Percentiles rank a stretch among this genome's conserved stretches.
phyloP scores from a whole-genome alignment of 30 jellyfish, hydroid and myxozoan genomes.

The Turritopsis rubra region DNA sequence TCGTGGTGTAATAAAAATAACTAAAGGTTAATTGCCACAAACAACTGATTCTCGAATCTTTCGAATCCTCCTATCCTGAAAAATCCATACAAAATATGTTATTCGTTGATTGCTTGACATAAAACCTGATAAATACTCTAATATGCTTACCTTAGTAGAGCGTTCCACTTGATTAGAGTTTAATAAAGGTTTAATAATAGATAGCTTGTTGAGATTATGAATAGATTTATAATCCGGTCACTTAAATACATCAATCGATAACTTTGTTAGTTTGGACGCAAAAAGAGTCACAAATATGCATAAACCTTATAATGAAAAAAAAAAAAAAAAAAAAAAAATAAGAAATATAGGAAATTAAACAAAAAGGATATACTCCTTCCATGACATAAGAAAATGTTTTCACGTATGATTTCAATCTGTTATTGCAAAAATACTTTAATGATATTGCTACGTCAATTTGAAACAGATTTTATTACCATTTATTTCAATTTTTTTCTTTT shows the following conservation, averaged over 20 bases:
- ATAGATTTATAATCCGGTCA: background rate
- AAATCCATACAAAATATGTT: background rate
- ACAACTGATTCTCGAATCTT: background rate
- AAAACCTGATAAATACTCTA: constrained; percentile 12
- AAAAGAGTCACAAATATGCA: background rate
- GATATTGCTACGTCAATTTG: background rate
- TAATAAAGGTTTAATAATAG: background rate
- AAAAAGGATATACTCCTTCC: background rate
- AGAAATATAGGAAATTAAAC: background rate
- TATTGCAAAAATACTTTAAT: background rate
- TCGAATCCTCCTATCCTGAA: constrained; percentile 1
- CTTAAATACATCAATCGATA: background rate
- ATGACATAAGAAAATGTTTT: background rate
- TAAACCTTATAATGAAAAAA: background rate
- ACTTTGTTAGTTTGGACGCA: background rate
- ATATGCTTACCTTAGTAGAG: constrained; percentile 9
- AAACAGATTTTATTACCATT: background rate
- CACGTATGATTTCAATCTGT: background rate
- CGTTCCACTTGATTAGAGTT: constrained; percentile 7
- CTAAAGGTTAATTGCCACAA: background rate
- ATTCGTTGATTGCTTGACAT: constrained; percentile 2
- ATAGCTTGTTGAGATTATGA: constrained; percentile 6
- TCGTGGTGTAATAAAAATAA: background rate
- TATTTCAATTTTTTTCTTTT: background rate
- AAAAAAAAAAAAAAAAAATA: too few relatives aligned